These are phyloP conservation scores for Rhagologus leucostigma DNA, from an alignment of 2,113 vertebrate species.

Conservation along the genomic window DNA sequence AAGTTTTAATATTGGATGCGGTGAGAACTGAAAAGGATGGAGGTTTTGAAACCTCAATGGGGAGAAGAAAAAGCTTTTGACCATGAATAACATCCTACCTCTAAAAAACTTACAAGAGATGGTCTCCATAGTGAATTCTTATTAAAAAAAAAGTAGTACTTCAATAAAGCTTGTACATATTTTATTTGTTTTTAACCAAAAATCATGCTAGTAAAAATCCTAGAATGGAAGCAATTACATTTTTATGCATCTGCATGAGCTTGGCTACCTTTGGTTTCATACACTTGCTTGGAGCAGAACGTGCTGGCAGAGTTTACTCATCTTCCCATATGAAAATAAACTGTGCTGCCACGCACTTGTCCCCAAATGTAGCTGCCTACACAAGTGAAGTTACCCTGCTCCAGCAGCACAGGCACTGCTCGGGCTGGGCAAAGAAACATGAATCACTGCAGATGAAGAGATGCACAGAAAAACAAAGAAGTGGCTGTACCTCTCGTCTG, in stretches of 20 bases:
- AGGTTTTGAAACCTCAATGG: not conserved
- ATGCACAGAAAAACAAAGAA: not conserved
- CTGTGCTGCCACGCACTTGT: not conserved
- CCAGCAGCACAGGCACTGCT: not conserved
- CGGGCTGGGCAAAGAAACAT: not conserved
- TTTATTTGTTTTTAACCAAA: not conserved
- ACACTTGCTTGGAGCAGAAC: not conserved
- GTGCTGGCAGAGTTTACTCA: conserved; percentile 18
- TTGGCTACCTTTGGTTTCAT: conserved; percentile 29
- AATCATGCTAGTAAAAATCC: not conserved
- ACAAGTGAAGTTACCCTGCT: not conserved
- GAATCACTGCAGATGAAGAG: not conserved
- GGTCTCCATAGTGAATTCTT: not conserved
- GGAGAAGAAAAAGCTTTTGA: not conserved
- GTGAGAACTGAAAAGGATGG: not conserved
- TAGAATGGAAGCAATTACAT: not conserved
- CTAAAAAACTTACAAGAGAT: not conserved
- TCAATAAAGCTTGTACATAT: not conserved
- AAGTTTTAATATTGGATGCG: not conserved
- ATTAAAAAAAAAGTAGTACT: not conserved
- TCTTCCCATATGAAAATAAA: conserved; percentile 14
- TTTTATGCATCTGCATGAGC: not conserved
- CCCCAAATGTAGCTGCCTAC: conserved; percentile 10
- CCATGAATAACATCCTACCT: not conserved
- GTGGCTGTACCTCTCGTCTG: not conserved